Evolutionary conservation across 2,888 invertebrate species (phyloP), one percentile per base, ranked within the genome.

Genomic region (Ormyrus pomaceus): DNA sequence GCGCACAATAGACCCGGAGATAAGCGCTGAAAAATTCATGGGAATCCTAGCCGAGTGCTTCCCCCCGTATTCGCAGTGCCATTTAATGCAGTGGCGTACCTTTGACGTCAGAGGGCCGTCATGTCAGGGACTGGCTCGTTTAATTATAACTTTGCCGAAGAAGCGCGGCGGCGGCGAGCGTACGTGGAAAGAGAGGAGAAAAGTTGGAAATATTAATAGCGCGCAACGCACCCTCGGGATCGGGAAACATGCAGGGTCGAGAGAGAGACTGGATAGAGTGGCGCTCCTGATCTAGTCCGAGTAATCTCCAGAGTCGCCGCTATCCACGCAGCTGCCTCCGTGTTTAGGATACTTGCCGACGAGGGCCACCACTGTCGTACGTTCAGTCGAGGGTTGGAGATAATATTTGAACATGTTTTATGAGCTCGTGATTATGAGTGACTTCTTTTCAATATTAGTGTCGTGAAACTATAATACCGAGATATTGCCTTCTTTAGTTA

Each of bases 61-160:
- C 34, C 34, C 9, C 3, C 50, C 50, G 34, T 65, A 46, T 8
- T 45, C 34, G 34, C 19, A n/a, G 46, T 34, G 56, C 9, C 64
- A n/a, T 9, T 64, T 70, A 53, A 65, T 71, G 65, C 71, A 71
- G 76, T 34, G 34, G 56, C 34, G 70, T n/a, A 61, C 59, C 34
- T 74, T 61, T 71, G 75, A 75, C 79, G 75, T 75, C 74, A 79
- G 58, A 11, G 58, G 34, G 62, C 65, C 48, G 75, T 66, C 75
- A 53, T 70, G 75, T 70, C 65, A 66, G 68, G 73, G 56, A 69
- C 61, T 53, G 55, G 50, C 58, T 51, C 85, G 85, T 86, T 86
- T 86, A 87, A 87, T 87, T 87, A 87, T 84, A 87, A 87, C 86
- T 87, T 80, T 83, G 81, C 80, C 83, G 81, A 86, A 87, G 86